phyloP scores from a whole-genome alignment of 1,140 invertebrate genomes.

The Euura lappo region DNA sequence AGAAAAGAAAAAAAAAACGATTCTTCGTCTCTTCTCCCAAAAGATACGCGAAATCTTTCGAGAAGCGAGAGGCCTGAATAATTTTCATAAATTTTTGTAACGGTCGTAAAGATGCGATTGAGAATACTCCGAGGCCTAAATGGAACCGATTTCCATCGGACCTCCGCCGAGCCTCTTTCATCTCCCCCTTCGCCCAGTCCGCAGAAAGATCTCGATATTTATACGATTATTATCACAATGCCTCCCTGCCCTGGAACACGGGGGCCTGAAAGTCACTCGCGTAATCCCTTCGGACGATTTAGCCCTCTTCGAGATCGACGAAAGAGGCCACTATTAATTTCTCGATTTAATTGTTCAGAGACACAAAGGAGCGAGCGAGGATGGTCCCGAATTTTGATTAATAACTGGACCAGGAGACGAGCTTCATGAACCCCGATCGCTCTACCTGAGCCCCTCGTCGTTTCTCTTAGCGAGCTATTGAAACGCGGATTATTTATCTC shows the following conservation, averaged over 20 bases:
- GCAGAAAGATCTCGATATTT: background rate
- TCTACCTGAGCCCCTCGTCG: background rate
- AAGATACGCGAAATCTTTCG: slow-evolving; percentile 33
- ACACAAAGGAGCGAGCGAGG: background rate
- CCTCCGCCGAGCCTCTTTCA: background rate
- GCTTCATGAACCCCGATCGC: background rate
- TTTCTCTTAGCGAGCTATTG: background rate
- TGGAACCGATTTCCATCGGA: slow-evolving; percentile 10
- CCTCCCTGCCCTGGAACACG: background rate
- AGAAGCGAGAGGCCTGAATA: slow-evolving; percentile 39
- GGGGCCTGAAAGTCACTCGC: no score
- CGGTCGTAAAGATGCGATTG: slow-evolving; percentile 41
- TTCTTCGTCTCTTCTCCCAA: background rate
- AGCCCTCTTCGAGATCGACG: no score
- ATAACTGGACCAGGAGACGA: background rate
- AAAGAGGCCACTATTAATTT: background rate
- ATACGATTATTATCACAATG: slow-evolving; percentile 10
- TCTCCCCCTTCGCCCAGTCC: background rate
- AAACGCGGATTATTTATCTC: no score
- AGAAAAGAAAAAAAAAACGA: background rate
- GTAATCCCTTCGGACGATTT: no score
- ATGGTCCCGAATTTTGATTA: background rate
- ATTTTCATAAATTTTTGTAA: slow-evolving; percentile 54
- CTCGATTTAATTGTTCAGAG: background rate
- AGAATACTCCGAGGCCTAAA: slow-evolving; percentile 21